Percentiles rank a stretch among this genome's conserved stretches.
phyloP scores from a whole-genome alignment of 35 echinoderm and acorn worm species.

The Stichopus chloronotus region DNA sequence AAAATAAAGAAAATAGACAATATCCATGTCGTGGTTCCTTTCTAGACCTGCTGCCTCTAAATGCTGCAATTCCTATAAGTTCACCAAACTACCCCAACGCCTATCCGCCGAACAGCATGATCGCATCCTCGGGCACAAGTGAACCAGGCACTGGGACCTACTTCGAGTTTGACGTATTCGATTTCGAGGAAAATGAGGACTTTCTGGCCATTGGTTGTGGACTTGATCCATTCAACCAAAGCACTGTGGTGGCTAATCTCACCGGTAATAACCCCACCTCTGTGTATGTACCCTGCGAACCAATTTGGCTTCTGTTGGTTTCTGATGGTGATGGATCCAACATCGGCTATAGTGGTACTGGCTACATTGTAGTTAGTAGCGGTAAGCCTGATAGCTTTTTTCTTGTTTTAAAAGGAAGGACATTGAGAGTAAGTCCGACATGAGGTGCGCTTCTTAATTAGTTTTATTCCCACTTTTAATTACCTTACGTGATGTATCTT shows the following conservation, averaged over 20 bases:
- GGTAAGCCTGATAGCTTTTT: not conserved
- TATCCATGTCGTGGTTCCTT: no score
- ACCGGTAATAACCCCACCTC: not conserved
- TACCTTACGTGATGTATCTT: no score
- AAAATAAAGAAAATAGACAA: no score
- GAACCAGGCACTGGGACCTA: not conserved
- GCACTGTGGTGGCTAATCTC: not conserved
- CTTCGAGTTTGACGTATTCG: not conserved
- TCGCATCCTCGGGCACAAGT: not conserved
- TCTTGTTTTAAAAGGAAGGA: no score
- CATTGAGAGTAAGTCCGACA: no score
- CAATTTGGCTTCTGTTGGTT: not conserved
- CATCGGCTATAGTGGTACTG: not conserved
- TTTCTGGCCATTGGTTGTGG: not conserved
- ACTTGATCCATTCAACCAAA: not conserved
- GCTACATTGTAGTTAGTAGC: not conserved
- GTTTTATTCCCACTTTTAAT: no score
- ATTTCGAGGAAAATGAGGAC: not conserved
- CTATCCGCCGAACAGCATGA: not conserved
- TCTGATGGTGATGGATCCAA: not conserved
- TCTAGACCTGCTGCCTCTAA: no score
- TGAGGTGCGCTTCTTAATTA: no score
- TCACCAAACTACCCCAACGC: not conserved
- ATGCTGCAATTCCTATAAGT: not conserved
- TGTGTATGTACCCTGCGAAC: not conserved